Base-by-base conservation (phyloP, 2,888 invertebrate species). In the Diadromus collaris region DNA sequence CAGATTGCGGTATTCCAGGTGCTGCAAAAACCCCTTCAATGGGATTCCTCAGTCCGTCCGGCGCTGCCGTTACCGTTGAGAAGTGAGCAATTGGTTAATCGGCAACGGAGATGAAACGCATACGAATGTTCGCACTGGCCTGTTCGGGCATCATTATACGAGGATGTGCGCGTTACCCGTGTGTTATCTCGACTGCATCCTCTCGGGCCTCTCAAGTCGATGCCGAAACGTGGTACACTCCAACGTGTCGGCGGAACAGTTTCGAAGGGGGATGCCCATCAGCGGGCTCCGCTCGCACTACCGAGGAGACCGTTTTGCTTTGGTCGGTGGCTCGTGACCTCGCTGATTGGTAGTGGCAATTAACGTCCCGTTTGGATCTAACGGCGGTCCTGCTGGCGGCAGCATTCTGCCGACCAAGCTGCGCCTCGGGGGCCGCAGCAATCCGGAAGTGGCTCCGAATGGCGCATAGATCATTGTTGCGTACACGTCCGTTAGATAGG, bases 291-390 rank as follows among this genome's bases (percentile, higher is more conserved):
- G 61, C 71, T 38, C 32, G 60, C 61, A 46, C 51, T 54, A 21
- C 60, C 41, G 56, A 46, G 63, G 75, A 51, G 51, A 63, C 68
- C 76, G 60, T 81, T 78, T 81, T 80, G 80, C 81, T 82, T 75
- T 79, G 79, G 79, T 79, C 78, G 82, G 72, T 79, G 78, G 65
- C 78, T 80, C 77, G 82, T 79, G 76, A 77, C 83, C 83, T 79
- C 84, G 84, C 84, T 89, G 89, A 89, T 89, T 88, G 86, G 88
- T 88, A 87, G 87, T 86, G 83, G 89, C 86, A 88, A 89, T 89
- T 88, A 87, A 88, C 88, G 85, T 85, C 83, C 85, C 82, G 83
- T 84, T 75, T 83, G 83, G 87, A 86, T 88, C 86, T 82, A 73
- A 72, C 60, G 51, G 63, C 27, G n/a, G 41, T 54, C 38, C 54